Percentiles rank a stretch among this genome's conserved stretches.
phyloP scores from a whole-genome alignment of 2,797 vertebrate species.

The Malacoraja senta region DNA sequence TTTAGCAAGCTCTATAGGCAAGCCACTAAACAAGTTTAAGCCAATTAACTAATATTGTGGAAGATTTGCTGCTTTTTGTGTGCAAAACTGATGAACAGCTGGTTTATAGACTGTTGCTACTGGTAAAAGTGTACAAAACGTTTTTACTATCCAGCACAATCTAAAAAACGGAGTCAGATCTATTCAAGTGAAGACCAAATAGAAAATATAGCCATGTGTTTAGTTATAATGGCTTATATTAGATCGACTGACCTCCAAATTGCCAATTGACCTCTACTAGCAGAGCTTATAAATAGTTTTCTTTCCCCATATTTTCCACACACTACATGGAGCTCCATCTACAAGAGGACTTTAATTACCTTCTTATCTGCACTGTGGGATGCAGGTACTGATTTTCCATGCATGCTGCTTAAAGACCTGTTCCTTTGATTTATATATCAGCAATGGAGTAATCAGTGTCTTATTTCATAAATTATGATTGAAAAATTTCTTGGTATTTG shows the following conservation, averaged over 20 bases:
- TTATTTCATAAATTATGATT: slow-evolving; percentile 9
- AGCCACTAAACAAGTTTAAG: neutral
- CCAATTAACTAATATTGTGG: neutral
- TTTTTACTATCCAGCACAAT: neutral
- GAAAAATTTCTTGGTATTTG: neutral
- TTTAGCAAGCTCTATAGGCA: neutral
- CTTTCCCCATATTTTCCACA: slow-evolving; percentile 3
- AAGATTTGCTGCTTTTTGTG: neutral
- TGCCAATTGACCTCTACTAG: slow-evolving; percentile 3
- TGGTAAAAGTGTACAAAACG: neutral
- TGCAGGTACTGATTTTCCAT: slow-evolving; percentile 10
- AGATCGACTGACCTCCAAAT: slow-evolving; percentile 3
- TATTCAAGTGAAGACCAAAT: neutral
- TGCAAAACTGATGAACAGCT: neutral
- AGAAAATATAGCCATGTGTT: neutral
- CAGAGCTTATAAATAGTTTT: slow-evolving; percentile 2
- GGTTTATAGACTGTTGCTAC: neutral
- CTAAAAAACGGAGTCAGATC: neutral
- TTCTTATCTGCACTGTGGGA: slow-evolving; percentile 26
- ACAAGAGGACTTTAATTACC: slow-evolving; percentile 13
- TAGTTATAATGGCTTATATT: neutral
- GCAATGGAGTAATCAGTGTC: neutral
- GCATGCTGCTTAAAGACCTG: neutral
- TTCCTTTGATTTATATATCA: neutral
- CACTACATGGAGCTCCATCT: neutral